Evolutionary conservation across 2,113 vertebrate genomes (phyloP).

Genomic region (Podocnemis expansa): DNA sequence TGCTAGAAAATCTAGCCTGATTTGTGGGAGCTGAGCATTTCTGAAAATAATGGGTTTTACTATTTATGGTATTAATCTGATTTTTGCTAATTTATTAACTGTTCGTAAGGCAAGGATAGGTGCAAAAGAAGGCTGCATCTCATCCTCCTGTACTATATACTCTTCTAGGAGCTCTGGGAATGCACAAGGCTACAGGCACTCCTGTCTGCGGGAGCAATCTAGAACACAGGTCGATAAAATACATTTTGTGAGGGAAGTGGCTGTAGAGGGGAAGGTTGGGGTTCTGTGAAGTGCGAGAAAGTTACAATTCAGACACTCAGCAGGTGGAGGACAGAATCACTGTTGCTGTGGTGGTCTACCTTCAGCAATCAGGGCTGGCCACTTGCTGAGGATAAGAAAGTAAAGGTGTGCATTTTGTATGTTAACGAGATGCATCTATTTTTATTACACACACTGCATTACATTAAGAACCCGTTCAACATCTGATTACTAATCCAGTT

Average conservation of each 20-base stretch:
- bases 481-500: neutral
- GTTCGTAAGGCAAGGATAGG: neutral
- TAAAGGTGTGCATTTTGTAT: neutral
- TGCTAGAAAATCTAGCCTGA: neutral
- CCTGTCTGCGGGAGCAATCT: neutral
- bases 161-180: neutral
- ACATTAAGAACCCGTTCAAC: neutral
- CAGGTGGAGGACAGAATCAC: neutral
- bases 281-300: neutral
- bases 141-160: neutral
- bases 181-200: neutral
- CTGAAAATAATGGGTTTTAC: neutral
- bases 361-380: neutral
- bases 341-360: neutral
- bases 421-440: neutral
- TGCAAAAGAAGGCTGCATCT: neutral
- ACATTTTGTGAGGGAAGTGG: neutral
- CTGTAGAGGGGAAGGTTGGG: neutral
- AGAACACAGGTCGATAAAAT: neutral
- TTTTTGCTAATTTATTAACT: neutral
- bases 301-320: neutral
- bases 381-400: no score
- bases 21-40: neutral
- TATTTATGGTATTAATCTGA: neutral
- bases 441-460: neutral